These are phyloP conservation scores for Leuctra nigra DNA, from an alignment of 2,888 invertebrate species.

Conservation along the genomic window DNA sequence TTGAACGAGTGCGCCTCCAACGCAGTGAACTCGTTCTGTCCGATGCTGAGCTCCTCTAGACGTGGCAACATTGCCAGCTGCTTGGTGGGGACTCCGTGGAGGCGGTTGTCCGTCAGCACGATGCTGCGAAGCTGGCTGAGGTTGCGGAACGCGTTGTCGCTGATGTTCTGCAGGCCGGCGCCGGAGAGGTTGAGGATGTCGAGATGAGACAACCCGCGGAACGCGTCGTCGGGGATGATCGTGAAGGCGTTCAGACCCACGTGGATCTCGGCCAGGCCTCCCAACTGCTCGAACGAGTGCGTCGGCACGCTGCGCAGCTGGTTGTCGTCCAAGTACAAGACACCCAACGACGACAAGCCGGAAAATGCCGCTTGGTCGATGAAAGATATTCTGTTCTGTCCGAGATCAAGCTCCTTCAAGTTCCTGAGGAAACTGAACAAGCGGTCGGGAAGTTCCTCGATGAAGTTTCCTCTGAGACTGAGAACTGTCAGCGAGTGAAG, in stretches of 20 bases:
- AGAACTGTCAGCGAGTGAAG: constrained; percentile 70
- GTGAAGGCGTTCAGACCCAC: constrained; percentile 78
- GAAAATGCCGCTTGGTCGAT: constrained; percentile 72
- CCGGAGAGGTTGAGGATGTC: constrained; percentile 72
- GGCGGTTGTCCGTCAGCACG: constrained; percentile 72
- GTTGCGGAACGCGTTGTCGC: constrained; percentile 67
- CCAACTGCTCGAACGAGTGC: constrained; percentile 61
- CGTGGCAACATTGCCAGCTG: constrained; percentile 64
- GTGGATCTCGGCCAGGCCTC: constrained; percentile 75
- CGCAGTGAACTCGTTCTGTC: constrained; percentile 71
- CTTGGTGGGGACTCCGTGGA: constrained; percentile 65
- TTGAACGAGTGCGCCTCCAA: constrained; percentile 65
- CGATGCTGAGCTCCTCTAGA: constrained; percentile 72
- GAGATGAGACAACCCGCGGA: constrained; percentile 66
- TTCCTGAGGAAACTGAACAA: constrained; percentile 67
- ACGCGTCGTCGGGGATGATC: constrained; percentile 67
- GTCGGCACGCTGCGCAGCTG: constrained; percentile 71
- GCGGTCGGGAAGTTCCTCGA: constrained; percentile 69
- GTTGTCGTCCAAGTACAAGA: constrained; percentile 79
- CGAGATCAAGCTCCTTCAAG: constrained; percentile 78
- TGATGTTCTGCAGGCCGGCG: constrained; percentile 73
- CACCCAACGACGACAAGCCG: constrained; percentile 65
- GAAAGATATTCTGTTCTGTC: constrained; percentile 74
- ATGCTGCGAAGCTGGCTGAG: constrained; percentile 52
- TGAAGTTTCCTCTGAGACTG: constrained; percentile 72